Base-by-base conservation (phyloP, 2,113 vertebrate species). In the Polyodon spathula region DNA sequence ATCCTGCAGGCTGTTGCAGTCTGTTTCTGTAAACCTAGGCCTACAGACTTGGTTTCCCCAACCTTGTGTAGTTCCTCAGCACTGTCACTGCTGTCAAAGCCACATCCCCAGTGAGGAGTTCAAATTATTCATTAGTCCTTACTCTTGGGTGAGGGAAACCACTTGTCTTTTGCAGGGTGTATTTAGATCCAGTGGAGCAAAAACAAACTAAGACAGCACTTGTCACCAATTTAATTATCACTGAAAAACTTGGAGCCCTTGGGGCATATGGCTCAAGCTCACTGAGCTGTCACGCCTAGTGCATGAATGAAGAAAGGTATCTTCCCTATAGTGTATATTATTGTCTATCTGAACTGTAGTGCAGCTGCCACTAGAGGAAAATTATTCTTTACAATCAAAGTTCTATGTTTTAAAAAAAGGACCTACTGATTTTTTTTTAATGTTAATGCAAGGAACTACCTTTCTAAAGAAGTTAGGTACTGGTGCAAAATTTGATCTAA, bases 121-220 rank as follows among this genome's bases (percentile, higher is more conserved):
- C n/a, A 37, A 61, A 40, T 59, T 56, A 54, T 46, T 55, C 43
- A 61, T 40, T 40, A 65, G 63, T 44, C 63, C 38, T 64, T 64
- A 58, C 40, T 48, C 58, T 39, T 8, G 15, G 46, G 63, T 44
- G 56, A n/a, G 42, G 38, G 37, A 38, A 53, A 40, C 48, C 54
- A 51, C 43, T 27, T n/a, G 54, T 27, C 8, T 15, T n/a, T 42
- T 53, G 54, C 54, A 54, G 59, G 53, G 57, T 44, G 41, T 43
- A 40, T 54, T 17, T 17, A 50, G 64, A 59, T 61, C 64, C 64
- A 50, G 40, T 42, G 64, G 53, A 66, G 64, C 58, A 56, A 51
- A 55, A 46, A 46, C 51, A 66, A 61, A 66, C 64, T 61, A 61
- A 57, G 59, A 57, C 58, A 38, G 58, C 64, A 50, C 58, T 61